Evolutionary conservation across 2,888 invertebrate species (phyloP).

Genomic region (Dusona sp.): DNA sequence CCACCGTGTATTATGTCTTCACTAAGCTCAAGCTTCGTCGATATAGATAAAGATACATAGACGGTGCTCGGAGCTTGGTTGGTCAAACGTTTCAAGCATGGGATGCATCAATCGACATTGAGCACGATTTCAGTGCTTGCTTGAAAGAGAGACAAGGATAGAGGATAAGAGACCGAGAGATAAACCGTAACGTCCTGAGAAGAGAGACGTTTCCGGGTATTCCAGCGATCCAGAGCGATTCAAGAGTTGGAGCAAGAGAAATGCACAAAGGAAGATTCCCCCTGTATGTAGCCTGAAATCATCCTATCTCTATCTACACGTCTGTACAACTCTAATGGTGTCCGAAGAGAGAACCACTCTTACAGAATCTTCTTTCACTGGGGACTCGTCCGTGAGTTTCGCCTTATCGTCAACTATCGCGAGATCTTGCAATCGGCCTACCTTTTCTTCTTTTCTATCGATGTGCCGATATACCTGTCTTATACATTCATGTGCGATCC

Average conservation of each 20-base stretch:
- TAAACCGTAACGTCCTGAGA: conserved; percentile 36
- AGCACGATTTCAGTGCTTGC: conserved; percentile 39
- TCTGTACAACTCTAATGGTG: conserved; percentile 45
- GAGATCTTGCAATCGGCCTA: conserved; percentile 42
- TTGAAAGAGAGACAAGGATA: conserved; percentile 10
- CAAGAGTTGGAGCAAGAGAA: conserved; percentile 33
- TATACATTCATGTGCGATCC: not conserved
- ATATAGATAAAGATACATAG: conserved; percentile 5
- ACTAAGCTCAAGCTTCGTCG: not conserved
- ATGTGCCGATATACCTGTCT: conserved; percentile 4
- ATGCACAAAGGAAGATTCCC: conserved; percentile 54
- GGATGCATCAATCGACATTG: conserved; percentile 56
- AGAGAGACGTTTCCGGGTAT: conserved; percentile 61
- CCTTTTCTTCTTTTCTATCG: conserved; percentile 21
- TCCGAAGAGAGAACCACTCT: conserved; percentile 44
- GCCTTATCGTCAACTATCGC: conserved; percentile 57
- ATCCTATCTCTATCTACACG: conserved; percentile 27
- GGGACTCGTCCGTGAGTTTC: conserved; percentile 4
- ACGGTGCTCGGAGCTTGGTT: not conserved
- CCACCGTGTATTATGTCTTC: conserved; percentile 18
- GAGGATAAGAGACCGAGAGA: not conserved
- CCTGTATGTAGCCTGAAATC: conserved; percentile 26
- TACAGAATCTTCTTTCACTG: conserved; percentile 26
- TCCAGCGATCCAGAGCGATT: conserved; percentile 49
- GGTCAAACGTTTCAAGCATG: conserved; percentile 45